These are phyloP conservation scores for Lampris megalopsis DNA, from an alignment of 2,113 vertebrate genomes.

Conservation along the genomic window DNA sequence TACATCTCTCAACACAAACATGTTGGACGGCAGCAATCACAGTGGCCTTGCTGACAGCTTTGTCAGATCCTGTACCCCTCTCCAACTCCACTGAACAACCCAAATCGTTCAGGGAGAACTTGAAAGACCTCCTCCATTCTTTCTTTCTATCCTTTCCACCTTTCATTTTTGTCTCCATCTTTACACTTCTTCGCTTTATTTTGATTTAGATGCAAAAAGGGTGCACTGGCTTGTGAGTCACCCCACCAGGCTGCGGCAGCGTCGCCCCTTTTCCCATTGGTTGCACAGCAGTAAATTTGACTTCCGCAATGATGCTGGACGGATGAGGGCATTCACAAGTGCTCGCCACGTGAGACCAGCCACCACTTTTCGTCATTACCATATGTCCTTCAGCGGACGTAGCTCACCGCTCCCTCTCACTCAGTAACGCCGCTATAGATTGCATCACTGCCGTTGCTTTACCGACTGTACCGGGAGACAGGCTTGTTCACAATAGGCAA, in stretches of 20 bases:
- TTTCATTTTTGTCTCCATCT: neutral
- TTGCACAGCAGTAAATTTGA: slow-evolving; percentile 15
- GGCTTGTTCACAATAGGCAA: neutral
- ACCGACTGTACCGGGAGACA: neutral
- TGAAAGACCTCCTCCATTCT: neutral
- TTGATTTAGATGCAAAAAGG: neutral
- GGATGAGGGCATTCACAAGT: neutral
- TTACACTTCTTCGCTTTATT: neutral
- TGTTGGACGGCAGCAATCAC: neutral
- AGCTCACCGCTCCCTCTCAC: neutral
- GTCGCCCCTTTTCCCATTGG: neutral
- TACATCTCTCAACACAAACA: neutral
- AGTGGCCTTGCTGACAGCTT: neutral
- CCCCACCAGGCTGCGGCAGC: neutral
- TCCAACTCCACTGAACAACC: neutral
- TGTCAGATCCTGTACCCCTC: neutral
- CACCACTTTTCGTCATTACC: slow-evolving; percentile 11
- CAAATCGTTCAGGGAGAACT: neutral
- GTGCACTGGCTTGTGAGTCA: neutral
- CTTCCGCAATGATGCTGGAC: slow-evolving; percentile 1
- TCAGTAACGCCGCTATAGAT: neutral
- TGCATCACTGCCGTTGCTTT: neutral
- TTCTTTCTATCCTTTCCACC: neutral
- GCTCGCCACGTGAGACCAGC: neutral
- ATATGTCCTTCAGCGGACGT: slow-evolving; percentile 29